Percentiles rank a stretch among this genome's conserved stretches.
Evolutionary conservation across 2,113 vertebrate species (phyloP).

Genomic region (Orcinus orca): DNA sequence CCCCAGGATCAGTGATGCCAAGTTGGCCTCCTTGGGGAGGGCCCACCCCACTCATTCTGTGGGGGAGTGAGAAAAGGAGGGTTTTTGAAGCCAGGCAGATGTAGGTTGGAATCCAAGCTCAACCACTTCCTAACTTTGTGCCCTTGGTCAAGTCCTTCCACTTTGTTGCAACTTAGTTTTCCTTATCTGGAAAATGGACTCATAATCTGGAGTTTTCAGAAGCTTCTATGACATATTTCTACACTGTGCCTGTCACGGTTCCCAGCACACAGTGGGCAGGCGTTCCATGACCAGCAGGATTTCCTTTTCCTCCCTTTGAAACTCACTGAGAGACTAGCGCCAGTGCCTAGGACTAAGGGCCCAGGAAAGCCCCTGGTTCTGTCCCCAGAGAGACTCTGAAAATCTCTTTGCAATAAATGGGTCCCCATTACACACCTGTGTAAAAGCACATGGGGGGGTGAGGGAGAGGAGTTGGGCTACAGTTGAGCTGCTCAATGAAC

Average conservation of each 20-base stretch:
- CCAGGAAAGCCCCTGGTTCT: background rate
- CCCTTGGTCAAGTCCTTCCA: background rate
- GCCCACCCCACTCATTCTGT: background rate
- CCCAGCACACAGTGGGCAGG: background rate
- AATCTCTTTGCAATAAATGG: background rate
- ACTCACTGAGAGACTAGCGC: constrained; percentile 33
- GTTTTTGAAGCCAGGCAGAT: background rate
- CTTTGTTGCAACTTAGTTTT: background rate
- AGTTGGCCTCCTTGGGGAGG: background rate
- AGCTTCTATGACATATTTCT: background rate
- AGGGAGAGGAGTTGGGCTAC: background rate
- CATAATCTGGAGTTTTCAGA: background rate
- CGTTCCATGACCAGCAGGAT: background rate
- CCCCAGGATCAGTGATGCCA: background rate
- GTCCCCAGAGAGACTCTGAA: background rate
- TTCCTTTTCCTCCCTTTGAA: background rate
- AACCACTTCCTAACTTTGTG: background rate
- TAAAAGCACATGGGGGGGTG: background rate
- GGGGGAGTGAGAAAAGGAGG: background rate
- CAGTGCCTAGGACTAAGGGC: constrained; percentile 78
- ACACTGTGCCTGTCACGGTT: background rate
- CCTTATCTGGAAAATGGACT: background rate
- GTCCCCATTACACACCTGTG: background rate
- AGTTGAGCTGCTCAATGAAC: background rate
- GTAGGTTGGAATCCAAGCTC: background rate